These are phyloP conservation scores for Venusia cambrica DNA, from an alignment of 2,888 invertebrate genomes.

Conservation along the genomic window DNA sequence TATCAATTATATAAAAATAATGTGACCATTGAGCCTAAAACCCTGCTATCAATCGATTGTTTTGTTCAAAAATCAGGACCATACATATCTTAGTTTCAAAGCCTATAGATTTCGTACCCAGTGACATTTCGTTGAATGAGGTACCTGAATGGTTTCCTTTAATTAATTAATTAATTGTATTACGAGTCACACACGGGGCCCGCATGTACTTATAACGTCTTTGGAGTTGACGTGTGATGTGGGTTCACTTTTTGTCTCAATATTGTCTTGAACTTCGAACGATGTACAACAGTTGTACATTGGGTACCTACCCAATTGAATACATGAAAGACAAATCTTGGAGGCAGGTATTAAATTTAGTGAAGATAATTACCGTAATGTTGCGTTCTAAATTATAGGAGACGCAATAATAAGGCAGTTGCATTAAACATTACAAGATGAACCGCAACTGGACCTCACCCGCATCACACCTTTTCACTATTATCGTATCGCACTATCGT, in stretches of 20 bases:
- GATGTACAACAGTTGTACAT: not conserved
- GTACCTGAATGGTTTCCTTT: slow-evolving; percentile 3
- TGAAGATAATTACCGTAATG: no score
- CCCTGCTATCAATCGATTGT: slow-evolving; percentile 5
- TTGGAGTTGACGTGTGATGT: slow-evolving; percentile 20
- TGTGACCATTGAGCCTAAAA: not conserved
- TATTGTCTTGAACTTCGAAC: not conserved
- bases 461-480: no score
- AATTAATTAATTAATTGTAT: slow-evolving; percentile 14
- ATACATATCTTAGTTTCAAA: slow-evolving; percentile 7
- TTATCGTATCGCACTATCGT: no score
- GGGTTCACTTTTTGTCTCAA: slow-evolving; percentile 16
- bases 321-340: not conserved
- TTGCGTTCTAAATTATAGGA: no score
- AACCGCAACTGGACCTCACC: no score
- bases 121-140: slow-evolving; percentile 5
- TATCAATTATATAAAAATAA: slow-evolving; percentile 8
- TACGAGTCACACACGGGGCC: slow-evolving; percentile 1
- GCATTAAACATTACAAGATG: no score
- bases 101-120: slow-evolving; percentile 5
- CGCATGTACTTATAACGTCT: no score
- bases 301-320: not conserved
- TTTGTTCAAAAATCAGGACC: slow-evolving; percentile 11
- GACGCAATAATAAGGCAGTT: no score
- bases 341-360: no score